Conservation (phyloP, 53 echinoderm and acorn worm genomes). For the Hippasteria phrygiana region DNA sequence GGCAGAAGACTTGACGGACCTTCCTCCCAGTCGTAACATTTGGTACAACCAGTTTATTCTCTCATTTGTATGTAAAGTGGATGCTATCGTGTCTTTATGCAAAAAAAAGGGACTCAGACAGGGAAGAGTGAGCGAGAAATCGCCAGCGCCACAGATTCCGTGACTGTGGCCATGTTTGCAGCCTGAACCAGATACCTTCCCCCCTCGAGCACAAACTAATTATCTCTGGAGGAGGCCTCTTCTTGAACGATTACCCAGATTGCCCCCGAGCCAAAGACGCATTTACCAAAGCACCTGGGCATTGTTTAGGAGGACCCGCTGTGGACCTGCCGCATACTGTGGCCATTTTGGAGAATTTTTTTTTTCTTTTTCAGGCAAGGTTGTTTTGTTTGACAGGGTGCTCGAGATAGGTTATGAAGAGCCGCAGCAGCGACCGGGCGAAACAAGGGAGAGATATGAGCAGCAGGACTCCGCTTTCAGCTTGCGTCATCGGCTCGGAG, state of each 20-base stretch:
- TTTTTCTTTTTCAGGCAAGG: too few species aligned
- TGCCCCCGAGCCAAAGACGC: constrained; percentile 55
- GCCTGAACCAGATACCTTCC: constrained; percentile 61
- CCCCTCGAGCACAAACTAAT: constrained; percentile 59
- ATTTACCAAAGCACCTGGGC: constrained; percentile 56
- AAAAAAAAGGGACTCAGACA: background rate
- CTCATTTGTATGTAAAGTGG: too few species aligned
- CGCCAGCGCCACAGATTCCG: constrained; percentile 57
- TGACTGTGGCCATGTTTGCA: constrained; percentile 52
- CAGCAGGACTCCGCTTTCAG: constrained; percentile 5
- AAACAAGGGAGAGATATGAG: background rate
- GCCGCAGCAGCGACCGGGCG: background rate
- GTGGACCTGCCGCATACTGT: constrained; percentile 44
- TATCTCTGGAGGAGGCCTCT: constrained; percentile 62
- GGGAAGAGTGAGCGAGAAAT: background rate
- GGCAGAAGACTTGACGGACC: too few species aligned
- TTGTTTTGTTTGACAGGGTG: background rate
- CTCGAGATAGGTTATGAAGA: constrained; percentile 35
- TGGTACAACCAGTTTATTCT: too few species aligned
- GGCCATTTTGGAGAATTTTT: constrained; percentile 47
- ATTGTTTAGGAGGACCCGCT: constrained; percentile 26
- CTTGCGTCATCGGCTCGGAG: constrained; percentile 30
- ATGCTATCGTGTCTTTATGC: too few species aligned
- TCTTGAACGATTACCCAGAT: constrained; percentile 61
- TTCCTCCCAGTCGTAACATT: too few species aligned